phyloP scores from a whole-genome alignment of 2,113 vertebrate genomes.

The Microtus ochrogaster region DNA sequence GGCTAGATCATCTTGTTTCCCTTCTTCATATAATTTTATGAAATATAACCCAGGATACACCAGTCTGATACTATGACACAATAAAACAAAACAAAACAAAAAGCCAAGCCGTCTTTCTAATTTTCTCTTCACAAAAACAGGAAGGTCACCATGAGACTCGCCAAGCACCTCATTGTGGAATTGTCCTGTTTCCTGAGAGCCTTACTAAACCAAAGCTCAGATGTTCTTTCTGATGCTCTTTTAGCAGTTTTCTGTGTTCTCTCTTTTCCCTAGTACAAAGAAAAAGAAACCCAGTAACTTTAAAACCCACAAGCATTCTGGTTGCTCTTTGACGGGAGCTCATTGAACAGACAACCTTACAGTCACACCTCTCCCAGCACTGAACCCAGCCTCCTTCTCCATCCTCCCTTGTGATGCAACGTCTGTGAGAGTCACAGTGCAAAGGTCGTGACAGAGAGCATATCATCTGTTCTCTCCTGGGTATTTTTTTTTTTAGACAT shows the following conservation, averaged over 20 bases:
- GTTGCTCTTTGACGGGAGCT: background rate
- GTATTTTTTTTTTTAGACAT: too few species aligned
- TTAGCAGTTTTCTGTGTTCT: too few species aligned
- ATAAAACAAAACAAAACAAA: background rate
- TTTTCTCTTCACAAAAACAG: background rate
- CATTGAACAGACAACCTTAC: background rate
- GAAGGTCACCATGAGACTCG: background rate
- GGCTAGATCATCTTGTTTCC: background rate
- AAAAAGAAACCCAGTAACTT: background rate
- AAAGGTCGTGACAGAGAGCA: too few species aligned
- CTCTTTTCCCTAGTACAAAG: background rate
- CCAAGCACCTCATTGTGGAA: background rate
- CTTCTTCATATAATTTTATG: background rate
- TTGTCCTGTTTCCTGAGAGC: too few species aligned
- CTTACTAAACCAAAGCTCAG: background rate
- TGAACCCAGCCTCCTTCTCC: background rate
- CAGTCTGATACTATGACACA: background rate
- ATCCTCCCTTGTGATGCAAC: rapidly evolving
- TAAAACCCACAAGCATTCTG: background rate
- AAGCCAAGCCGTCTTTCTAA: background rate
- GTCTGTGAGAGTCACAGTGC: background rate
- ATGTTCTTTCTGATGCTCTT: background rate
- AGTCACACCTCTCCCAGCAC: background rate
- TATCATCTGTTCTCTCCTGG: background rate
- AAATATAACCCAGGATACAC: background rate